Evolutionary conservation across 1,140 invertebrate species (phyloP).

Genomic region (Rhizoglyphus robini): DNA sequence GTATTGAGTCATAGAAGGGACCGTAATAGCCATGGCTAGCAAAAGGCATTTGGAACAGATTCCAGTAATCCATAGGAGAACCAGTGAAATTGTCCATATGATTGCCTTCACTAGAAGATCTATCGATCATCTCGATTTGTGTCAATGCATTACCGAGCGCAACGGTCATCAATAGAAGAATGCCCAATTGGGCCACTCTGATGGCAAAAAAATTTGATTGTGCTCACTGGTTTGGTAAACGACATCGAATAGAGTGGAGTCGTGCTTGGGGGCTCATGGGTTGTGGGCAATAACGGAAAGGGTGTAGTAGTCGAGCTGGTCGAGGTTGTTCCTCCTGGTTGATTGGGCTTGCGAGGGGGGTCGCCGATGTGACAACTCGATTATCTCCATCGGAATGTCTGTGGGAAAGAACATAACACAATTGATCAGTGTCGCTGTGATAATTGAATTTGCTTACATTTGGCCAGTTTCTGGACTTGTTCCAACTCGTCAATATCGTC

Average conservation of each 20-base stretch:
- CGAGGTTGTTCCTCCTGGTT: not conserved
- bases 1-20: too few species aligned
- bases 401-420: too few species aligned
- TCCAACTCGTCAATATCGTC: slow-evolving; percentile 18
- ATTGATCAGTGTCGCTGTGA: not conserved
- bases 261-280: not conserved
- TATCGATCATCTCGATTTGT: too few species aligned
- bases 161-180: not conserved
- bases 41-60: too few species aligned
- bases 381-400: slow-evolving; percentile 6
- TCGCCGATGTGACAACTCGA: not conserved
- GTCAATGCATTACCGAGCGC: slow-evolving; percentile 4
- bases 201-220: not conserved
- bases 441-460: not conserved
- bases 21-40: too few species aligned
- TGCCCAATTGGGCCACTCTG: not conserved
- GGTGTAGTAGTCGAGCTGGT: not conserved
- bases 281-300: not conserved
- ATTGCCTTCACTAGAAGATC: too few species aligned
- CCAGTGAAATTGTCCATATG: too few species aligned
- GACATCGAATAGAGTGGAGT: not conserved
- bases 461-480: not conserved
- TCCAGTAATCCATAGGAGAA: too few species aligned
- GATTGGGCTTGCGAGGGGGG: slow-evolving; percentile 6
- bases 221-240: not conserved